Base-by-base conservation (phyloP, 2,113 vertebrate species). In the Podarcis cretensis region DNA sequence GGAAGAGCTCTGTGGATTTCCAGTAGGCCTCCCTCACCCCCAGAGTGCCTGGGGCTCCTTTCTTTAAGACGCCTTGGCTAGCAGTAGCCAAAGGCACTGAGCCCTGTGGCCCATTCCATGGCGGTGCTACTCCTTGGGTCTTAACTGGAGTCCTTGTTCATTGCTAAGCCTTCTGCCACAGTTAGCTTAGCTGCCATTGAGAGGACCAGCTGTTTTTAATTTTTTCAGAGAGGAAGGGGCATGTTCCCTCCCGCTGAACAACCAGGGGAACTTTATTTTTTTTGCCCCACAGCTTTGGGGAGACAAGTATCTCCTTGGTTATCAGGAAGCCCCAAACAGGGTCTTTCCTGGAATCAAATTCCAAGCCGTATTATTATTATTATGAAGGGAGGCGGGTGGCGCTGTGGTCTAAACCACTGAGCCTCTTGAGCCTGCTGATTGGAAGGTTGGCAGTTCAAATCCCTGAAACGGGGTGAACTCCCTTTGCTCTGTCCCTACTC, bases 21-120 rank as follows among this genome's bases (percentile, higher is more conserved):
- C 9, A 25, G 23, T 5, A 9, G 32, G n/a, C 23, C 71, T 30
- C 6, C 6, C 35, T 76, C 54, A 43, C 32, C 20, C 25, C 25
- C 18, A n/a, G 63, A 30, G 32, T 2, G 2, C 1, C 48, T 40
- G 3, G 40, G 16, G 4, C 1, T 2, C 16, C 1, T 27, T 8
- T 71, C 71, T 73, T 21, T 76, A 21, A 76, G 35, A 10, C 7
- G 3, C 20, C 18, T 32, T 59, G 78, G 13, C 43, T 57, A 57
- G 48, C 48, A 48, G 32, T 80, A 30, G 54, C 54, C 54, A 20
- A 7, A 30, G 35, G 13, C 54, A 37, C 5, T 16, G 3, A 37
- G n/a, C 25, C 43, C 32, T 25, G 37, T 10, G 48, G 21, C 40
- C 48, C 23, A 16, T 6, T 65, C 21, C 16, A 16, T 12, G 48